Base-by-base conservation (phyloP, 2,797 vertebrate genomes). In the Artibeus jamaicensis region DNA sequence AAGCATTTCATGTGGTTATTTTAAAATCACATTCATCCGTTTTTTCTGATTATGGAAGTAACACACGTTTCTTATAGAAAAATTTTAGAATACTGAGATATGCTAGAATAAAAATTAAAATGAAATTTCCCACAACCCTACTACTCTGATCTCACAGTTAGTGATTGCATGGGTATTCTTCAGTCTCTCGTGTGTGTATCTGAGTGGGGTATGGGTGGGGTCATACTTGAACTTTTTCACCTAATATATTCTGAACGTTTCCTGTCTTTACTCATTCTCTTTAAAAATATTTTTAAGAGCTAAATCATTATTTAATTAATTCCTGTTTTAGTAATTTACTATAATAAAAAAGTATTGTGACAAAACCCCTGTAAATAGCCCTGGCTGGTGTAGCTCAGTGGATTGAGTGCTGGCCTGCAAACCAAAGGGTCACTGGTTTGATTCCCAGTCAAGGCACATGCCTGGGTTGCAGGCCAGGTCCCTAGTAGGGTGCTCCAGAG, bases 1-100 rank as follows among this genome's bases (percentile, higher is more conserved):
- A 50, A 62, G 39, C 26, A 18, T 7, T 42, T 24, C 39, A 24
- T 6, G 6, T 9, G 44, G 32, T 37, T 71, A 70, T 48, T 89
- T 65, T 2, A 57, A 93, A 93, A 62, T 44, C 76, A 29, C 44
- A 89, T 32, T 70, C 65, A n/a, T 16, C 26, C n/a, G 59, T 94
- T 92, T 91, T 82, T 93, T 82, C 29, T 68, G 21, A 46, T 89
- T 84, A 70, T 59, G 50, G 93, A 93, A 86, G 11, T 53, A 94
- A 91, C 59, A 16, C 16, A 82, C 39, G 14, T 91, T 93, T 77
- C 73, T 79, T 89, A 10, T 14, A 70, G 57, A 68, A 96, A 92
- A 70, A 79, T 92, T 82, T 88, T 42, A 91, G 87, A 95, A 86
- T 32, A 68, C 2, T 68, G 32, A 46, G 32, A 59, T 37, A 76